Percentiles rank a stretch among this genome's conserved stretches.
phyloP scores from a whole-genome alignment of 2,797 vertebrate species.

The Arvicola amphibius region DNA sequence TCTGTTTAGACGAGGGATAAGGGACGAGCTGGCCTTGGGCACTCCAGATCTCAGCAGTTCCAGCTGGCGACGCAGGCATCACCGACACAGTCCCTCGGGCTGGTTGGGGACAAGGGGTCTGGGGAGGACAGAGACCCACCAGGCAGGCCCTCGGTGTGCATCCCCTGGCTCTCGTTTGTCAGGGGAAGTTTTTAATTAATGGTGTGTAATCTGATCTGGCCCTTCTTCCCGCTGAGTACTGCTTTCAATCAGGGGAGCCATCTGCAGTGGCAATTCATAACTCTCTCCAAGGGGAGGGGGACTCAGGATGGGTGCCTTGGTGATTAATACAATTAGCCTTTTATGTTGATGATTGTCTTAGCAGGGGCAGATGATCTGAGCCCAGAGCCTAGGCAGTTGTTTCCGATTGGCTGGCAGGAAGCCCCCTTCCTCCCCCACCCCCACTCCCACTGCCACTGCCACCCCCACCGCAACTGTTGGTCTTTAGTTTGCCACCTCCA shows the following conservation, averaged over 20 bases:
- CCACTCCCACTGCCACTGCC: too few relatives aligned
- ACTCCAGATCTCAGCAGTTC: background rate
- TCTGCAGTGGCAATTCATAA: conserved; percentile 84
- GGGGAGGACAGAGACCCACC: conserved; percentile 57
- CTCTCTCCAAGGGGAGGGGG: conserved; percentile 74
- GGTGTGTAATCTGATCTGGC: conserved; percentile 83
- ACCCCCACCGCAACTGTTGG: conserved; percentile 3
- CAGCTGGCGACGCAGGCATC: conserved; percentile 1
- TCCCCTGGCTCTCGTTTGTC: conserved; percentile 66
- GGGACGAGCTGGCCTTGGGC: background rate
- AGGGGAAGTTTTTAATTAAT: conserved; percentile 84
- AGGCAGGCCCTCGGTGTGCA: conserved; percentile 21
- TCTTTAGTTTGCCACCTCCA: background rate
- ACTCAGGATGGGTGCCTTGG: conserved; percentile 67
- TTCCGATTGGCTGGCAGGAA: conserved; percentile 63
- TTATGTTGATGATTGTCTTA: conserved; percentile 82
- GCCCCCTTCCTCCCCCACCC: background rate
- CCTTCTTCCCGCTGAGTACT: conserved; percentile 79
- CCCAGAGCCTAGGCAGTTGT: background rate
- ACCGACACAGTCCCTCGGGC: background rate
- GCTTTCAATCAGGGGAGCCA: conserved; percentile 83
- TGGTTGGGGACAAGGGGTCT: background rate
- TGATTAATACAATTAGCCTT: conserved; percentile 85
- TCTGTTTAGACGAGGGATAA: conserved; percentile 53
- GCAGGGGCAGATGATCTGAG: conserved; percentile 78